Base-by-base conservation (phyloP, 1,140 invertebrate genomes). In the Littorina saxatilis region DNA sequence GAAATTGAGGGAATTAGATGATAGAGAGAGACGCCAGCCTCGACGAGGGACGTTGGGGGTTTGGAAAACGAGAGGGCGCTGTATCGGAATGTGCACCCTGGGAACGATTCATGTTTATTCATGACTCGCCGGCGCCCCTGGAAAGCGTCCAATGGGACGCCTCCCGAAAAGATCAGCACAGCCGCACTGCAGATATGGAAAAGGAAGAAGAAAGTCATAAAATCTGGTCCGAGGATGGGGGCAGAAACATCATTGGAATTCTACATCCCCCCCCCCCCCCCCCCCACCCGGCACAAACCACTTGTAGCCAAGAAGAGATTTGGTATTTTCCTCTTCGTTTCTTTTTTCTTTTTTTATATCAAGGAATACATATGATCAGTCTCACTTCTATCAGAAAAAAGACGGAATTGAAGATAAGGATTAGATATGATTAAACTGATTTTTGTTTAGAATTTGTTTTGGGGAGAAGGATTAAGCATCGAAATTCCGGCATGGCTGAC, bases 71-170 rank as follows among this genome's bases (percentile, higher is more conserved):
- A 17, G 27, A 61, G 32, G 50, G 50, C 50, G 52, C 20, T 58
- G 50, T 35, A 39, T 0, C 2, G 74, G 52, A 55, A 76, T 76
- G 20, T 23, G 47, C 35, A n/a, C 35, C 74, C 1, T 32, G 74
- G 52, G 74, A 76, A 58, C 50, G 50, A 11, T 37, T 76, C 74
- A 76, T 76, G 43, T 76, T 76, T 76, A 76, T 76, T 76, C 74
- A 76, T 76, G 52, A 58, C 50, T 55, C 20, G 11, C 35, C 13
- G 50, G 35, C 29, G 2, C 43, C 35, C 50, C 29, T 23, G 23
- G 50, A 35, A 29, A 15, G 37, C 35, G 50, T 76, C 55, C 74
- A 61, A 76, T 76, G 74, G 74, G 74, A 61, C n/a, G 32, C 20
- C 23, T n/a, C 15, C n/a, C 15, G 43, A 74, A 74, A 50, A 17